Evolutionary conservation across 2,113 vertebrate species (phyloP).

Genomic region (Chionis minor): DNA sequence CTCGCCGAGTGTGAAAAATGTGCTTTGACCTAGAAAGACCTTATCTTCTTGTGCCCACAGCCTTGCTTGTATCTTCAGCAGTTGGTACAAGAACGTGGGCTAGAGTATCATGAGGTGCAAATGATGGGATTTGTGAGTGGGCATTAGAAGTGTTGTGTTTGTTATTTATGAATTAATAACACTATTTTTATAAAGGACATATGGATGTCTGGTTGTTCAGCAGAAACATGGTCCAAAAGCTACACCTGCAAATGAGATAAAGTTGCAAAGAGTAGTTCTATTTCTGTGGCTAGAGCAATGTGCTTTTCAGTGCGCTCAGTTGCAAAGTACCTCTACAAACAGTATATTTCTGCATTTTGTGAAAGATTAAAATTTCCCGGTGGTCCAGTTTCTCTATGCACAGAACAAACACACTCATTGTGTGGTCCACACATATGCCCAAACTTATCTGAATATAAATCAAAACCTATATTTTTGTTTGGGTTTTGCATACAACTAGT

Average conservation of each 20-base stretch:
- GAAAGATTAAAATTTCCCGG: constrained; percentile 12
- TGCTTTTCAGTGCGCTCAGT: neutral
- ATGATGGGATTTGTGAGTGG: neutral
- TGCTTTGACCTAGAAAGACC: neutral
- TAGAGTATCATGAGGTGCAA: neutral
- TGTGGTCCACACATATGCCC: neutral
- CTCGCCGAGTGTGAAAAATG: neutral
- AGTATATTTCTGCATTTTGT: neutral
- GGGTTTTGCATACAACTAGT: neutral
- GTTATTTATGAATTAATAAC: neutral
- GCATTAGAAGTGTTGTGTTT: neutral
- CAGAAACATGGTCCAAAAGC: neutral
- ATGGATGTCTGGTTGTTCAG: neutral
- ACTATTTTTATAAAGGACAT: neutral
- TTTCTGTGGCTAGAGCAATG: constrained; percentile 5
- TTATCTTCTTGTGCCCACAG: neutral
- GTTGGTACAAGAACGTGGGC: neutral
- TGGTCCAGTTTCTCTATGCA: neutral
- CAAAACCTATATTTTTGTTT: neutral
- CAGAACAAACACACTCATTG: constrained; percentile 33
- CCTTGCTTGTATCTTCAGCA: neutral
- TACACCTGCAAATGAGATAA: neutral
- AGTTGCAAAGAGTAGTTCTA: neutral
- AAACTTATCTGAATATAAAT: constrained; percentile 31
- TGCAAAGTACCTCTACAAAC: neutral